Evolutionary conservation across 2,797 vertebrate genomes (phyloP).

Genomic region (Catamblyrhynchus diadema): DNA sequence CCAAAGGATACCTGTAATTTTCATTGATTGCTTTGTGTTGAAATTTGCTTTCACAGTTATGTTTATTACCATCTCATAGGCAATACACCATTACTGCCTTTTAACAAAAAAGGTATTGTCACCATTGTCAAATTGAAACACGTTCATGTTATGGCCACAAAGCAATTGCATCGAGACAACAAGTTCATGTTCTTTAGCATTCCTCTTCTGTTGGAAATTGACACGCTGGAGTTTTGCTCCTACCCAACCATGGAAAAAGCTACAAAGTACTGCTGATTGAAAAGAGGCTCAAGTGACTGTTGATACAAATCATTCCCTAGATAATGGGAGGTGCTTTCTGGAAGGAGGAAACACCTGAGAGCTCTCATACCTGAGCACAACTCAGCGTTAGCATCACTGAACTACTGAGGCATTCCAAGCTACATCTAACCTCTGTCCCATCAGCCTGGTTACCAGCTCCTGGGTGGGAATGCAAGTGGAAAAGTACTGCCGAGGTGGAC

Average conservation of each 20-base stretch:
- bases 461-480: slow-evolving; percentile 13
- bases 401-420: neutral
- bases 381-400: neutral
- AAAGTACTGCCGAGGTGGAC: slow-evolving; percentile 23
- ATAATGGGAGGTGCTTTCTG: neutral
- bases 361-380: neutral
- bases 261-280: neutral
- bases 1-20: neutral
- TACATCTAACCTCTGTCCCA: neutral
- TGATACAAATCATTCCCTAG: neutral
- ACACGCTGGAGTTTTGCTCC: neutral
- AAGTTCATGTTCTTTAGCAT: neutral
- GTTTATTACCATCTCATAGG: neutral
- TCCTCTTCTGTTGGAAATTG: neutral
- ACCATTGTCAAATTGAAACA: neutral
- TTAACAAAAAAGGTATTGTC: neutral
- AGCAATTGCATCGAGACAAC: neutral
- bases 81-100: neutral
- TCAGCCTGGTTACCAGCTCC: neutral
- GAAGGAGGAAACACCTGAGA: neutral
- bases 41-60: neutral
- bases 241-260: neutral
- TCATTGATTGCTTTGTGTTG: neutral
- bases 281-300: neutral
- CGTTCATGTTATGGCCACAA: neutral